Evolutionary conservation across 2,888 invertebrate species (phyloP).

Genomic region (Pammene aurita): DNA sequence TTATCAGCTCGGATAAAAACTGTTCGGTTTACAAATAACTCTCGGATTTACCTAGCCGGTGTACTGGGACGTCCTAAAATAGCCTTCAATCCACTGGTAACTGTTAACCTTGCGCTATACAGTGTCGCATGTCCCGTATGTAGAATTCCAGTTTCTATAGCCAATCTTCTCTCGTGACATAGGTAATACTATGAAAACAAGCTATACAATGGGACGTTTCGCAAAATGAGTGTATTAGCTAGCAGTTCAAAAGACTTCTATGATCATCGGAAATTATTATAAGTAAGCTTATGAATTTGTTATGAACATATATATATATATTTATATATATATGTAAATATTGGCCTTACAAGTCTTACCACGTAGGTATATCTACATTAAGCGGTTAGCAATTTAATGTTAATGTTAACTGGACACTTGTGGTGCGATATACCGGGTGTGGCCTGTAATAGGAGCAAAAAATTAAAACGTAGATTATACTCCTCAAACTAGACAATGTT

Average conservation of each 20-base stretch:
- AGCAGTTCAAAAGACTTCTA: not conserved
- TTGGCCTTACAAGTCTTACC: too few species aligned
- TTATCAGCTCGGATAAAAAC: conserved; percentile 22
- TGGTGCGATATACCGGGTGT: too few species aligned
- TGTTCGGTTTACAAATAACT: conserved; percentile 31
- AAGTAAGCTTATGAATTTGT: not conserved
- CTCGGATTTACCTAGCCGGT: conserved; percentile 14
- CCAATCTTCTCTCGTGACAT: conserved; percentile 30
- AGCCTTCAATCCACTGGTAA: conserved; percentile 37
- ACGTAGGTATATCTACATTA: too few species aligned
- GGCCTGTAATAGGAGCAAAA: too few species aligned
- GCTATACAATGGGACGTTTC: conserved; percentile 13
- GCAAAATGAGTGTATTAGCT: not conserved
- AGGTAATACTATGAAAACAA: conserved; percentile 17
- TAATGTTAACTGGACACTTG: too few species aligned
- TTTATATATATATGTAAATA: too few species aligned
- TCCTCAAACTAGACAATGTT: too few species aligned
- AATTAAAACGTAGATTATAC: too few species aligned
- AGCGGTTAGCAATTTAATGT: too few species aligned
- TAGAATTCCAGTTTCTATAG: conserved; percentile 33
- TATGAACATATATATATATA: too few species aligned
- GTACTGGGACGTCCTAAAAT: conserved; percentile 37
- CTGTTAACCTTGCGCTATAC: conserved; percentile 36
- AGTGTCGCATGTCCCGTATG: conserved; percentile 36
- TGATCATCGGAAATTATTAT: not conserved